Conservation (phyloP, 2,888 invertebrate genomes). For the Drosophila leonis region DNA sequence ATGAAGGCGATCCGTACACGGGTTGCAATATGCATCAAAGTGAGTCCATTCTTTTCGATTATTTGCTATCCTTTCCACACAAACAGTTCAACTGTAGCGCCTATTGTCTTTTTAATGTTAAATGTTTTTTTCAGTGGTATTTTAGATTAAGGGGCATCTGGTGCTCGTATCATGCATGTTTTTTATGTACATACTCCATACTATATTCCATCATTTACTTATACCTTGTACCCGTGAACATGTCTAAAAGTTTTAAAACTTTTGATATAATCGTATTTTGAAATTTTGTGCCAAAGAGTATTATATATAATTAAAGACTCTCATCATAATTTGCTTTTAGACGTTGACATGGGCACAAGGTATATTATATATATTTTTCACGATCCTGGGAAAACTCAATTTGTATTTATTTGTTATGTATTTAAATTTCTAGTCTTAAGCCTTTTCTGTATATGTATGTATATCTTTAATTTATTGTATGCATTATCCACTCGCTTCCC, state of each 20-base stretch:
- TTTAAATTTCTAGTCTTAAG: constrained; percentile 57
- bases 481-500: constrained; percentile 60
- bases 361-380: constrained; percentile 27
- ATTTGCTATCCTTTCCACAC: constrained; percentile 36
- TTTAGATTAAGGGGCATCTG: constrained; percentile 45
- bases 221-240: constrained; percentile 23
- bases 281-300: background rate
- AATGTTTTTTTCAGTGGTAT: constrained; percentile 76
- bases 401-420: constrained; percentile 19
- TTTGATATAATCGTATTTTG: background rate
- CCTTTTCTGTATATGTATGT: constrained; percentile 28
- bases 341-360: constrained; percentile 15
- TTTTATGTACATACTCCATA: constrained; percentile 56
- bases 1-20: constrained; percentile 92
- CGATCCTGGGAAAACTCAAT: constrained; percentile 16
- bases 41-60: constrained; percentile 85
- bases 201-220: constrained; percentile 30
- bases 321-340: background rate
- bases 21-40: constrained; percentile 89
- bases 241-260: background rate
- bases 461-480: constrained; percentile 28
- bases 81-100: constrained; percentile 24
- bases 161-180: constrained; percentile 64
- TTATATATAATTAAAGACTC: background rate
- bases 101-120: constrained; percentile 63